These are phyloP conservation scores for Silurus aristotelis DNA, from an alignment of 2,797 vertebrate species.

Conservation along the genomic window DNA sequence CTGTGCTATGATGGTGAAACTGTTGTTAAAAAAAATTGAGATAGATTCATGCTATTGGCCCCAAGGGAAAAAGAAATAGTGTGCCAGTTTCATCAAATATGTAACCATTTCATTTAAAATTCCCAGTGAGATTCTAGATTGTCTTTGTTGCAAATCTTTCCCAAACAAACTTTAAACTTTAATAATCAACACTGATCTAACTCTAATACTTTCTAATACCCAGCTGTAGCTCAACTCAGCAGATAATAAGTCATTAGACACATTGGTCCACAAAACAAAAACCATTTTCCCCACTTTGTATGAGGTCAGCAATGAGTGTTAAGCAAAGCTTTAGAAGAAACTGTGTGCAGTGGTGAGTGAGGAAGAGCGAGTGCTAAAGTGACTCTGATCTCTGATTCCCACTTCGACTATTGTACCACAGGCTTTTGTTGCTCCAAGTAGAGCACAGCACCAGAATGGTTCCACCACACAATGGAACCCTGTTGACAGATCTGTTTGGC, in stretches of 20 bases:
- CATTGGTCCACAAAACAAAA: not conserved
- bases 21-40: conserved; percentile 24
- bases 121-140: not conserved
- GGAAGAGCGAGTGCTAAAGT: not conserved
- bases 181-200: not conserved
- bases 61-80: not conserved
- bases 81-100: not conserved
- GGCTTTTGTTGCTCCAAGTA: conserved; percentile 66
- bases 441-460: conserved; percentile 64
- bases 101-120: conserved; percentile 9
- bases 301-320: not conserved
- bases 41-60: not conserved
- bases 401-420: conserved; percentile 62
- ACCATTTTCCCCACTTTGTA: not conserved
- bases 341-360: not conserved
- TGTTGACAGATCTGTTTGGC: conserved; percentile 79
- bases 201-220: not conserved
- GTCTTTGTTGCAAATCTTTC: not conserved
- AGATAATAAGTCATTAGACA: not conserved
- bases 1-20: conserved; percentile 46
- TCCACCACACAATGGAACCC: conserved; percentile 63
- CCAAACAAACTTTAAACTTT: not conserved
- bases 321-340: not conserved
- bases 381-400: conserved; percentile 3
- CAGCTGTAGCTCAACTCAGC: not conserved